Evolutionary conservation across 2,888 invertebrate species (phyloP), one percentile per base, ranked within the genome.

Genomic region (Netelia melanura): DNA sequence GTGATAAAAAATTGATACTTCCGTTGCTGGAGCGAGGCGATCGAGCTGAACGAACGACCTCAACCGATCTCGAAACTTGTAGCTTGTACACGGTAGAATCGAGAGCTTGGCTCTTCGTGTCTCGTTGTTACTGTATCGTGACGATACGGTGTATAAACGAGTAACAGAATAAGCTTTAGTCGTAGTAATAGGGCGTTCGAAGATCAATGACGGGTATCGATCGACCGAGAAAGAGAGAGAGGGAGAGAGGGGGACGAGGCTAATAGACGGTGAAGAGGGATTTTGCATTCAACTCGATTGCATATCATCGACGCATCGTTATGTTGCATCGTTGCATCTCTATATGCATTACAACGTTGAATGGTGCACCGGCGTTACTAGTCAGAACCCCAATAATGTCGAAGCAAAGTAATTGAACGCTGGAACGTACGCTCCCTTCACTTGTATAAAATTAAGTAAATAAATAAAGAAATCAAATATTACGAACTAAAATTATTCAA

Each of bases 161-260:
- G 21, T 43, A 78, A 54, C 43, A 62, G 62, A 54, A 70, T 62
- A 14, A 52, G 54, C 38, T 78, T 64, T 71, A n/a, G 70, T 52
- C 23, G 17, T 54, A 9, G 78, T 62, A 70, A 78, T 54, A 64
- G 70, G 71, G 21, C 78, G 61, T 78, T 78, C 62, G 70, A 64
- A 64, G 52, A 78, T 78, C 78, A 78, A 78, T 78, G 78, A 62
- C 70, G 70, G 43, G 62, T 70, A 62, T 71, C 70, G 67, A 52
- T 71, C 70, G 67, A 52, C 11, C 48, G 48, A 68, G 25, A 11
- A 11, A 48, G 48, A 11, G 48, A n/a, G 52, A 68, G 64, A 38
- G 38, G 38, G 43, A 14, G 58, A 23, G 58, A 1, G 58, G 38
- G 52, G 54, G 54, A 52, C 25, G 56, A 30, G 52, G 54, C n/a